These are phyloP conservation scores for Luehdorfia chinensis DNA, from an alignment of 1,140 invertebrate genomes.

Conservation along the genomic window DNA sequence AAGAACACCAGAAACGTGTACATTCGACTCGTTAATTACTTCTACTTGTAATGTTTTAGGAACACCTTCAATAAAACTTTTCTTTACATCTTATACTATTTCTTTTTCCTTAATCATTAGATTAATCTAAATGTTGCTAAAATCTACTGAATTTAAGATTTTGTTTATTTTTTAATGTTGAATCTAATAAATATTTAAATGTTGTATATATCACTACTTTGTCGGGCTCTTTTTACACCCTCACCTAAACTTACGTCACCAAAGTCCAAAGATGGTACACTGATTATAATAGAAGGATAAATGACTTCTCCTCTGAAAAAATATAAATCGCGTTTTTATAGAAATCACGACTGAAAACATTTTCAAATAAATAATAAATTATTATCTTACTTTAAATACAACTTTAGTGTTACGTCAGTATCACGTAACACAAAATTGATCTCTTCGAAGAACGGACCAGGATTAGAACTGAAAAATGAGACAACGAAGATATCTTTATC, in stretches of 20 bases:
- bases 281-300: conserved; percentile 62
- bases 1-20: conserved; percentile 44
- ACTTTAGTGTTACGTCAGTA: conserved; percentile 48
- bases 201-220: too few relatives aligned
- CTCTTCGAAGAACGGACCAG: conserved; percentile 69
- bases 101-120: too few relatives aligned
- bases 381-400: conserved; percentile 61
- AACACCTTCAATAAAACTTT: conserved; percentile 39
- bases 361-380: neutral
- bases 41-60: conserved; percentile 59
- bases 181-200: conserved; percentile 2
- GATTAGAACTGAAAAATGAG: conserved; percentile 61
- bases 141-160: too few relatives aligned
- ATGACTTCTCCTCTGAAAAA: conserved; percentile 60
- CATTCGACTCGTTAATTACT: conserved; percentile 61
- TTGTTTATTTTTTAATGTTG: neutral
- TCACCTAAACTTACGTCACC: conserved; percentile 62
- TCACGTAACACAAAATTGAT: conserved; percentile 57
- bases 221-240: too few relatives aligned
- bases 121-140: too few relatives aligned
- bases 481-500: conserved; percentile 54
- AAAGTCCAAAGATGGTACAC: conserved; percentile 57
- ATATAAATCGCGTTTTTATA: conserved; percentile 10
- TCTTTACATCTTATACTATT: too few relatives aligned
- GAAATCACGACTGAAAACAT: neutral